phyloP scores from a whole-genome alignment of 2,888 invertebrate species.

The Ferrisia virgata region DNA sequence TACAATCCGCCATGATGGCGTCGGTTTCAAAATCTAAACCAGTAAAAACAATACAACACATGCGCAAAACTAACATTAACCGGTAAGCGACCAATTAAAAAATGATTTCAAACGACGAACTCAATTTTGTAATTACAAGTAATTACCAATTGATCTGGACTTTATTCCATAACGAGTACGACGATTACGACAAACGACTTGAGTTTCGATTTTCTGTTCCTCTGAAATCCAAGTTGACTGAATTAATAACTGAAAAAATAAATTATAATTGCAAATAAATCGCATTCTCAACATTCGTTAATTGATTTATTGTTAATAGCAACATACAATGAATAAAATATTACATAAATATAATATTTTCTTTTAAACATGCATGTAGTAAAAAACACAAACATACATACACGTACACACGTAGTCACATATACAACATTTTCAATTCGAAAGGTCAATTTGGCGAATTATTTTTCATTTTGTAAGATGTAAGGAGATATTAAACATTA shows the following conservation, averaged over 20 bases:
- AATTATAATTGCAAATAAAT: background rate
- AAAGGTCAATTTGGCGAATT: background rate
- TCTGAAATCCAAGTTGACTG: background rate
- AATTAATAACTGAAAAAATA: background rate
- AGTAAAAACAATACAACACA: too few relatives aligned
- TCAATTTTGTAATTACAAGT: too few relatives aligned
- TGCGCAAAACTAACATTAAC: too few relatives aligned
- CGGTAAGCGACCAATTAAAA: too few relatives aligned
- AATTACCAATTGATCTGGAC: too few relatives aligned
- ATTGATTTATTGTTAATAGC: slow-evolving; percentile 8
- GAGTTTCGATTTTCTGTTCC: too few relatives aligned
- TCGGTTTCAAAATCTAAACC: too few relatives aligned
- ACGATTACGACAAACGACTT: too few relatives aligned
- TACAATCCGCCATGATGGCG: too few relatives aligned
- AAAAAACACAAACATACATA: background rate
- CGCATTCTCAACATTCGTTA: background rate
- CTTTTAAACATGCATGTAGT: background rate
- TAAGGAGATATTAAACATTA: background rate
- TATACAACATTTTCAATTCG: background rate
- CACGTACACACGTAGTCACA: background rate
- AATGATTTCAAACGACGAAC: too few relatives aligned
- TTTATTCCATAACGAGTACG: too few relatives aligned
- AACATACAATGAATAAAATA: background rate
- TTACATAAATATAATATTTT: background rate
- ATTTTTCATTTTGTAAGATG: background rate